Evolutionary conservation across 2,113 vertebrate genomes (phyloP).

Genomic region (Chroicocephalus ridibundus): DNA sequence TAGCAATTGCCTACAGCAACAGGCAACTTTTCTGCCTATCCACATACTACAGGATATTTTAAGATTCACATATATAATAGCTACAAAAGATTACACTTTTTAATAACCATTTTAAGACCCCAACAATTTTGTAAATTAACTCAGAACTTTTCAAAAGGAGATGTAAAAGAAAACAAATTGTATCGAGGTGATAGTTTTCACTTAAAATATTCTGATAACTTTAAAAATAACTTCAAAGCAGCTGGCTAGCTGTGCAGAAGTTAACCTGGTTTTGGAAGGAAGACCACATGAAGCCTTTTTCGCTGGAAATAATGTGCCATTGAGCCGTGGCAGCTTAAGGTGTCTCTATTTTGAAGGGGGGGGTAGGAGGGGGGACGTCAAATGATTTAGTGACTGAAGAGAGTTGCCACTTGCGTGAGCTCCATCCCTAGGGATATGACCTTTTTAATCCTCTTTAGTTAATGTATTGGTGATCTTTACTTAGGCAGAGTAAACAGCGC

Average conservation of each 20-base stretch:
- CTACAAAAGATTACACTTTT: neutral
- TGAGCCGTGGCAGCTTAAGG: neutral
- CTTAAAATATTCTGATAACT: neutral
- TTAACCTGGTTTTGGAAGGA: neutral
- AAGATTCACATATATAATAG: neutral
- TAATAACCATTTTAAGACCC: neutral
- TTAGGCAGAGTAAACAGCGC: constrained; percentile 92
- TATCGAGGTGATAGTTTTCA: neutral
- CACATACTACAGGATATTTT: neutral
- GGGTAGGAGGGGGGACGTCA: neutral
- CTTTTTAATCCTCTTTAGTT: constrained; percentile 89
- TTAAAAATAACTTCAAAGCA: neutral
- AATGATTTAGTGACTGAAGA: constrained; percentile 65
- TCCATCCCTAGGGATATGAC: constrained; percentile 82
- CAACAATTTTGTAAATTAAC: neutral
- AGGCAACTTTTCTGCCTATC: neutral
- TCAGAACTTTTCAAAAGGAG: neutral
- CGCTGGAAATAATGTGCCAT: neutral
- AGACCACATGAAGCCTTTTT: neutral
- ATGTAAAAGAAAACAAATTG: neutral
- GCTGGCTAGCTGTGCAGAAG: neutral
- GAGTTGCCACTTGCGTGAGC: constrained; percentile 74
- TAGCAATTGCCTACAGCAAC: neutral
- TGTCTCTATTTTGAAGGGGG: neutral
- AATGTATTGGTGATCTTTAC: constrained; percentile 93